Evolutionary conservation across 2,888 invertebrate genomes (phyloP), one percentile per base, ranked within the genome.

Genomic region (Ectemnius lituratus): DNA sequence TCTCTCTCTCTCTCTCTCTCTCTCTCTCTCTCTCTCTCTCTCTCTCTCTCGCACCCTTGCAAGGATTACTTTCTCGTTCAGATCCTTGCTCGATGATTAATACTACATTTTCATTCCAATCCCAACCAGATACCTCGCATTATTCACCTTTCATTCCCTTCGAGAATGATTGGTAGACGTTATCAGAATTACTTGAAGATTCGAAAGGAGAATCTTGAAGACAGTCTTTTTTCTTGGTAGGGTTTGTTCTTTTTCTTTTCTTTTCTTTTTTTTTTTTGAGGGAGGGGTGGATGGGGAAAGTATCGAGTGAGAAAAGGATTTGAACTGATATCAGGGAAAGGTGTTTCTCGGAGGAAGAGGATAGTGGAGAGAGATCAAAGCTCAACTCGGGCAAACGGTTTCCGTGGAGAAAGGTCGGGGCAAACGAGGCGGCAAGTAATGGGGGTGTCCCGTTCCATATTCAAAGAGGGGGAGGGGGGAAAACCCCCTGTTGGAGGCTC

Each of bases 21-120:
- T 23, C 56, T 57, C 70, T 23, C 56, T 57, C 70, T 23, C 56
- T 57, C 70, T 23, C 56, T 57, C 70, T 23, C 56, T 57, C 70
- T 23, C 56, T 57, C 70, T 23, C 56, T 57, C 70, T 23, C 56
- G 56, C 71, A 23, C 20, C 20, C 16, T 28, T 27, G 28, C 58
- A 23, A 46, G 70, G 20, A 62, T 47, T 64, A 76, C 65, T 71
- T 74, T 61, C 52, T 58, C 68, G 70, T 27, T 14, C n/a, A 13
- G 62, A 56, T 57, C 58, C 46, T 45, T 16, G 62, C 60, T 27
- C 75, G 67, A 75, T 71, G 62, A 64, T 52, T 70, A 71, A 76
- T 67, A 47, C 70, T 67, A 60, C 67, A 45, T 58, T 75, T 75
- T 75, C 28, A 67, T 49, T 64, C 57, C 62, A 63, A 13, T 37